Conservation (phyloP, 2,888 invertebrate genomes). For the Petrolisthes cinctipes region DNA sequence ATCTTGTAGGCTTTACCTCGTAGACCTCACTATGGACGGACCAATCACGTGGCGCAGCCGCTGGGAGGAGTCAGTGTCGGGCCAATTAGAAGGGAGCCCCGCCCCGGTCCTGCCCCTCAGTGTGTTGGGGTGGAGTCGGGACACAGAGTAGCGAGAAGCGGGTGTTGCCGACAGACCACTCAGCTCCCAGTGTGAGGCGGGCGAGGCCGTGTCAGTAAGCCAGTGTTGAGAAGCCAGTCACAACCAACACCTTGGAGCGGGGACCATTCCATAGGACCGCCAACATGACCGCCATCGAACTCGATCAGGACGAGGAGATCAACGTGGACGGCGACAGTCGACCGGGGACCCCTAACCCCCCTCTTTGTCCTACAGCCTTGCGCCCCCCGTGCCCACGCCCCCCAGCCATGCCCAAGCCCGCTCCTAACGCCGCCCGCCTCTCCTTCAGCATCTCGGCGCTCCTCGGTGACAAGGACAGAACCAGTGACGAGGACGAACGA, state of each 20-base stretch:
- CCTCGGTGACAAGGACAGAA: conserved; percentile 53
- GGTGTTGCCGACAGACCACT: conserved; percentile 29
- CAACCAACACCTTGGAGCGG: not conserved
- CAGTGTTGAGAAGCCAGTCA: not conserved
- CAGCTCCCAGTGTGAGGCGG: conserved; percentile 44
- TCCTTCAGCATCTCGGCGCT: conserved; percentile 66
- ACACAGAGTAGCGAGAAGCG: conserved; percentile 18
- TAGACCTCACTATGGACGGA: conserved; percentile 43
- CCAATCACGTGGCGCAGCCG: conserved; percentile 45
- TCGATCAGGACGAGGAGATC: conserved; percentile 64
- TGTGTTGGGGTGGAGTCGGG: conserved; percentile 38
- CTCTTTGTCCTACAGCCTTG: conserved; percentile 44
- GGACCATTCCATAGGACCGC: not conserved
- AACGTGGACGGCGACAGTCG: conserved; percentile 65
- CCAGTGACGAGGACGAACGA: conserved; percentile 55
- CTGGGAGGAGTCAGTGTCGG: conserved; percentile 28
- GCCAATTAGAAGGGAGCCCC: conserved; percentile 40
- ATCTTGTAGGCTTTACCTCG: conserved; percentile 53
- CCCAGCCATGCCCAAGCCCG: conserved; percentile 30
- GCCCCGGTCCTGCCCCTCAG: conserved; percentile 32
- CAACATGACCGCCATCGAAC: conserved; percentile 63
- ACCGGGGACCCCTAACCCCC: conserved; percentile 46
- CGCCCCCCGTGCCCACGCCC: conserved; percentile 48
- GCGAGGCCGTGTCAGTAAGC: conserved; percentile 47
- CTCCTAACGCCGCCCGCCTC: conserved; percentile 46